Base-by-base conservation (phyloP, 1,140 invertebrate species). In the Drosophila ambigua region DNA sequence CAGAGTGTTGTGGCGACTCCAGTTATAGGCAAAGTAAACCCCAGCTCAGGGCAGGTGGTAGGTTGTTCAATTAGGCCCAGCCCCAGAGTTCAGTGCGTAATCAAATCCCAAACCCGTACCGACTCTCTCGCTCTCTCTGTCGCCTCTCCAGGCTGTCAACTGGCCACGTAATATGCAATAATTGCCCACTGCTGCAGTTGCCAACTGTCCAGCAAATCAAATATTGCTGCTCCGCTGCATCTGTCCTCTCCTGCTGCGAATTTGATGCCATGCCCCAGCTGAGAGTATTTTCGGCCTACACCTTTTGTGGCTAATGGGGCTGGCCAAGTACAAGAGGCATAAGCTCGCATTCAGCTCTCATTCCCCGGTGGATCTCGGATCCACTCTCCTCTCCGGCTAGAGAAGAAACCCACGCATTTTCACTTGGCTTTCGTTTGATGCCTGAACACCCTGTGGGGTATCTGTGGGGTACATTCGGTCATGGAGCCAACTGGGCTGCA, bases 201-300 rank as follows among this genome's bases (percentile, higher is more conserved):
- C 77, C 76, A 67, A 69, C 76, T 79, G 82, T 89, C 84, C 77
- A 68, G 64, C 83, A 89, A 88, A 83, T 88, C 87, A 90, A 90
- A 90, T 84, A 90, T 75, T 55, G 62, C 72, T 44, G 66, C 46
- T 61, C 53, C 64, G 16, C 49, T n/a, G 7, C 49, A 2, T 43
- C 24, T 43, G 8, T 28, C n/a, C 9, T 41, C 60, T 75, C 72
- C 72, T 53, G 71, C 72, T 74, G 72, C 71, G 82, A 87, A 82
- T 76, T 87, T 82, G 82, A 88, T 88, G 83, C 82, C 59, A 35
- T 58, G 43, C 49, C 24, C 31, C 35, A 11, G 55, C 53, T 72
- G 57, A 73, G 54, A 71, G 72, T 72, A 60, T 68, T 76, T 75
- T 74, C 72, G 72, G 72, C 73, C 73, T 76, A 76, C 72, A 76